A percentile compares a stretch with the other conserved stretches of the same genome.
Evolutionary conservation across 1,140 invertebrate genomes (phyloP).

Genomic region (Hermetia illucens): DNA sequence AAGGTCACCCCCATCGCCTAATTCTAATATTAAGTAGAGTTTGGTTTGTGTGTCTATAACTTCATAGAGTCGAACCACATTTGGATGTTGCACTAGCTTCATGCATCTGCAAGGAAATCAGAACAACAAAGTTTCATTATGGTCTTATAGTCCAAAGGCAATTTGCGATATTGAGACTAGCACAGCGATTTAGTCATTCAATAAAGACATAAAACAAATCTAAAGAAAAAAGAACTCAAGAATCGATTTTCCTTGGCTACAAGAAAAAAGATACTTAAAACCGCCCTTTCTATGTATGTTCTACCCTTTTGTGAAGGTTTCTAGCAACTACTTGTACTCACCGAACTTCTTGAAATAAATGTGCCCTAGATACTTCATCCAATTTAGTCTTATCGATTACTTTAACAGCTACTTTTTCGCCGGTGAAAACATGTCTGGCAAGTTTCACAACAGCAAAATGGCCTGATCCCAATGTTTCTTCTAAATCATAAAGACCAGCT

Average conservation of each 20-base stretch:
- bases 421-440: conserved; percentile 96
- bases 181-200: too few relatives aligned
- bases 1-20: conserved; percentile 97
- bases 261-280: too few relatives aligned
- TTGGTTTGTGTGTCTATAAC: conserved; percentile 97
- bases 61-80: conserved; percentile 96
- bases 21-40: conserved; percentile 88
- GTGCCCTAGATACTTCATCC: conserved; percentile 89
- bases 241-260: too few relatives aligned
- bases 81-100: conserved; percentile 98
- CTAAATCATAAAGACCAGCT: conserved; percentile 90
- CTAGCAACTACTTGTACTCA: too few relatives aligned
- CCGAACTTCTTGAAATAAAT: conserved; percentile 88
- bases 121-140: conserved; percentile 5
- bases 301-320: too few relatives aligned
- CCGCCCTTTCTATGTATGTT: too few relatives aligned
- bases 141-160: too few relatives aligned
- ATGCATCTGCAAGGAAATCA: conserved; percentile 54
- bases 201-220: too few relatives aligned
- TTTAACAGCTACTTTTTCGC: conserved; percentile 92
- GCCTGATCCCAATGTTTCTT: conserved; percentile 84
- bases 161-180: too few relatives aligned
- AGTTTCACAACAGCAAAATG: conserved; percentile 99
- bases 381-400: conserved; percentile 98
- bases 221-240: too few relatives aligned